Percentiles rank a stretch among this genome's conserved stretches.
Evolutionary conservation across 64 coral and sea anemone genomes (phyloP).

Genomic region (Stichodactyla helianthus): DNA sequence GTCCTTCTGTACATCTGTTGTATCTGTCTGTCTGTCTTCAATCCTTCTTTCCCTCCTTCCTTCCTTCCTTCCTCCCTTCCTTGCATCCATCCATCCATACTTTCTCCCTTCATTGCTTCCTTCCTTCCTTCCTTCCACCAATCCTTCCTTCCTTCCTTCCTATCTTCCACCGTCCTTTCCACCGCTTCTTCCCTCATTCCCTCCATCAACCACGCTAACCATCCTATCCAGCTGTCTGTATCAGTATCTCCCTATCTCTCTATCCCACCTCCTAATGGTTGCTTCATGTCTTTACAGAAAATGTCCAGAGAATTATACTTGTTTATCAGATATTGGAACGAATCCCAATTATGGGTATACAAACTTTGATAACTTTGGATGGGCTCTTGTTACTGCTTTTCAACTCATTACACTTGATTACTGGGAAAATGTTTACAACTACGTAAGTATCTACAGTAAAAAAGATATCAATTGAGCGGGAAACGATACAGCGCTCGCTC

Average conservation of each 20-base stretch:
- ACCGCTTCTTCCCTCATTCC: not conserved
- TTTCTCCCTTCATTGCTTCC: not conserved
- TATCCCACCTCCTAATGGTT: not conserved
- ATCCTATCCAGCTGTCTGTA: not conserved
- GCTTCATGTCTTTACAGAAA: not conserved
- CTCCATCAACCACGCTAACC: no score
- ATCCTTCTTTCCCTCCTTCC: not conserved
- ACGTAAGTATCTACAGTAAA: conserved; percentile 48
- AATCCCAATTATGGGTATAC: conserved; percentile 95
- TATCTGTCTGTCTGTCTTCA: no score
- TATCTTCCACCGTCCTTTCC: not conserved
- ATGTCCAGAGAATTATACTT: conserved; percentile 83
- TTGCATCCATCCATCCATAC: no score
- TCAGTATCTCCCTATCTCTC: not conserved
- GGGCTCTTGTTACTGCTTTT: conserved; percentile 83
- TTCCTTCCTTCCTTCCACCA: not conserved
- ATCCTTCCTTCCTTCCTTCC: not conserved
- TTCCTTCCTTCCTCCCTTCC: not conserved
- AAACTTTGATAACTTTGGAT: conserved; percentile 91
- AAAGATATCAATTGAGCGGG: no score
- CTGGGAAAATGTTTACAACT: conserved; percentile 95
- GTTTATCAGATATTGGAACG: conserved; percentile 58
- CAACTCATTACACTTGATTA: conserved; percentile 91
- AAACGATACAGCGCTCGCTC: no score
- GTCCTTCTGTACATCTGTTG: no score